A percentile compares a stretch with the other conserved stretches of the same genome.
phyloP scores from a whole-genome alignment of 2,113 vertebrate species.

The Callorhinus ursinus region DNA sequence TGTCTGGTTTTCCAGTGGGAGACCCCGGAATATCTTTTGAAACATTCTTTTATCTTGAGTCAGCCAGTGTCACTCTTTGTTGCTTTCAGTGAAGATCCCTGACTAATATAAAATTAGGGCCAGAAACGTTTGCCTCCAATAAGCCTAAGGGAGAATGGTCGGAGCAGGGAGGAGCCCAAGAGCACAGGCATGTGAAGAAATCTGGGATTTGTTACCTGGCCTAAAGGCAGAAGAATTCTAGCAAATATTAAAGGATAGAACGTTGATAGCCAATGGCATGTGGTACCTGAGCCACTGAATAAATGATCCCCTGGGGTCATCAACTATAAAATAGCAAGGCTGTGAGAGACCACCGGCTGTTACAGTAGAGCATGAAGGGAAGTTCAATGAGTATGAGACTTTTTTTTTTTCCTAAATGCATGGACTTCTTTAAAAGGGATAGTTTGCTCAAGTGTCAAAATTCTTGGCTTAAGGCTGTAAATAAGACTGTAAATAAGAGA shows the following conservation, averaged over 20 bases:
- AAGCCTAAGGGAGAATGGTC: conserved; percentile 45
- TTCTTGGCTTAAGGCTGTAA: not conserved
- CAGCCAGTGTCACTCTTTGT: not conserved
- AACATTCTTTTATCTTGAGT: conserved; percentile 17
- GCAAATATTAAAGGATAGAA: conserved; percentile 36
- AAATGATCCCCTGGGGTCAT: conserved; percentile 57
- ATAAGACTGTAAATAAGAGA: not conserved
- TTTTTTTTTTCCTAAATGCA: not conserved
- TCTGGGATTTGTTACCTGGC: conserved; percentile 35
- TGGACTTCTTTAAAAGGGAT: not conserved
- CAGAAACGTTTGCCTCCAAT: conserved; percentile 8
- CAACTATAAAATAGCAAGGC: not conserved
- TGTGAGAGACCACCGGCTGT: not conserved
- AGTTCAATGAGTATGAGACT: not conserved
- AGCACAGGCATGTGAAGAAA: not conserved
- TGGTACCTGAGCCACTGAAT: conserved; percentile 48
- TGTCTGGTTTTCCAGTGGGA: not conserved
- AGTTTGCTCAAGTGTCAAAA: conserved; percentile 29
- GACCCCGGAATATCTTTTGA: not conserved
- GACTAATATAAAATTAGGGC: conserved; percentile 48
- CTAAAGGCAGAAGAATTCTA: conserved; percentile 36
- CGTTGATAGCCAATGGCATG: not conserved
- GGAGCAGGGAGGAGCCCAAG: not conserved
- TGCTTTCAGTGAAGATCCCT: not conserved
- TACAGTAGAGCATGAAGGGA: not conserved